Base-by-base conservation (phyloP, 2,888 invertebrate species). In the Celastrina argiolus region DNA sequence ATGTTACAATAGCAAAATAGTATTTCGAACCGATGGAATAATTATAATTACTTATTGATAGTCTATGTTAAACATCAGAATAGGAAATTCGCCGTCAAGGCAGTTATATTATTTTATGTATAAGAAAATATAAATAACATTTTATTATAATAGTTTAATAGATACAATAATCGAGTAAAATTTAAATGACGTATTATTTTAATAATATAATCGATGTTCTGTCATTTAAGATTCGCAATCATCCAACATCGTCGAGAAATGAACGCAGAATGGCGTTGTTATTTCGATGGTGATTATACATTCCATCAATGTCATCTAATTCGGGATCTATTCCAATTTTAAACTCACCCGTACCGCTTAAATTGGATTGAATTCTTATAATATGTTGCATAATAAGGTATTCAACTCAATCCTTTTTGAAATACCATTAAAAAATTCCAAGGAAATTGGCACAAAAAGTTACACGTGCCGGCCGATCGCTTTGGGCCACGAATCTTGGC, bases 401-500 rank as follows among this genome's bases (percentile, higher is more conserved):
- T 84, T 86, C 83, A 83, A 85, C 84, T 80, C 82, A 78, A 78
- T 79, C 82, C 74, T 83, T 83, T 83, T 76, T 77, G 76, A 78
- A 75, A 79, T 81, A 79, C 74, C 79, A 82, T 80, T 79, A 78
- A 83, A 79, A 83, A 85, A 85, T 87, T 83, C 85, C 83, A 83
- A 84, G 78, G 83, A 84, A 84, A 83, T 87, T 86, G 78, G 84
- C 80, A 86, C 86, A 90, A 88, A 90, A 90, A 90, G 84, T 85
- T 88, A 89, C 90, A 90, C 89, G 89, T 89, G 90, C 86, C 87
- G 77, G 71, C 81, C 82, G 81, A 84, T 82, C 84, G 85, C 88
- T 85, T 75, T 77, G 78, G 85, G 89, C 88, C 82, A 89, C 89
- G 87, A 87, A 85, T 85, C 86, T 88, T 85, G 86, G 78, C 82